Evolutionary conservation across 2,888 invertebrate genomes (phyloP).

Genomic region (Sinhomidia bicolor): DNA sequence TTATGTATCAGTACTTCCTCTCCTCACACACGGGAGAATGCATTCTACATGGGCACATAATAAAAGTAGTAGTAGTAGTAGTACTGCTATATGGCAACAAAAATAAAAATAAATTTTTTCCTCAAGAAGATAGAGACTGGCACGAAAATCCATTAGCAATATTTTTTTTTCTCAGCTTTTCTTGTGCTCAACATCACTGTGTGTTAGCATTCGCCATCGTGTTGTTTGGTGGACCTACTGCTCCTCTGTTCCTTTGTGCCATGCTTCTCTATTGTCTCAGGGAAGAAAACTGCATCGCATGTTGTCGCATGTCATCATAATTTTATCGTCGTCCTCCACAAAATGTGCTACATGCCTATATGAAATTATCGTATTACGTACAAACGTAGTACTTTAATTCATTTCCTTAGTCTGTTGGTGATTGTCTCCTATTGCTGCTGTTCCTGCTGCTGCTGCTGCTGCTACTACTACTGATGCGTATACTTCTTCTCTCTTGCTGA

Average conservation of each 20-base stretch:
- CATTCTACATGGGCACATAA: not conserved
- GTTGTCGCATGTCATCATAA: slow-evolving; percentile 29
- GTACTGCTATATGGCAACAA: no score
- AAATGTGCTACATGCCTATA: no score
- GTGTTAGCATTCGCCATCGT: not conserved
- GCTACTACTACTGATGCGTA: no score
- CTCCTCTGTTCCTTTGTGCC: not conserved
- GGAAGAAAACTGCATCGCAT: slow-evolving; percentile 14
- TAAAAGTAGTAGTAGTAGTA: no score
- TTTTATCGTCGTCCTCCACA: not conserved
- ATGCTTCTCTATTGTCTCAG: slow-evolving; percentile 3
- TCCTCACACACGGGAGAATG: not conserved
- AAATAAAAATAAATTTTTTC: slow-evolving; percentile 4
- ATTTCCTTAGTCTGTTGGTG: not conserved
- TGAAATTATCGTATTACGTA: no score
- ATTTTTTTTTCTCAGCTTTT: not conserved
- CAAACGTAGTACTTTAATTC: not conserved
- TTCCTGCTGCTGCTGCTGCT: not conserved
- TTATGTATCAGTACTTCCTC: not conserved
- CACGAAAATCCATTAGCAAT: slow-evolving; percentile 39
- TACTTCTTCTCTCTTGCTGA: no score
- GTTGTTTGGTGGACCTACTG: not conserved
- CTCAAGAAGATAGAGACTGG: not conserved
- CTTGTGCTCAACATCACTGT: not conserved
- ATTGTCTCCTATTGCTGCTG: not conserved